Conservation (phyloP, 2,888 invertebrate species). For the Tuberolachnus salignus region DNA sequence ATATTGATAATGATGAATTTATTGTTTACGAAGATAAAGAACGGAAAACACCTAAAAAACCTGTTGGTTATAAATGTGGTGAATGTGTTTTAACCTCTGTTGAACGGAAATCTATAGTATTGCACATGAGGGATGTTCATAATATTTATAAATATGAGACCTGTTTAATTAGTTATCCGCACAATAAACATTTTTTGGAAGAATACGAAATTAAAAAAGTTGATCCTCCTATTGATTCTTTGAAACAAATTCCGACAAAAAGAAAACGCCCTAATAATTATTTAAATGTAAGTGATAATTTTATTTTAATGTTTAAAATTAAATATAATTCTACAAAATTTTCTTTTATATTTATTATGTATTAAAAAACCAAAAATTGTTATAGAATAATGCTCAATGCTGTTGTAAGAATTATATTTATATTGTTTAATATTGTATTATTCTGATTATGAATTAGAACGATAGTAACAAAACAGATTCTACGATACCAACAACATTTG, state of each 20-base stretch:
- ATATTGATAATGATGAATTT: constrained; percentile 29
- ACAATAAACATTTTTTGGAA: background rate
- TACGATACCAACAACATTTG: background rate
- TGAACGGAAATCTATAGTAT: background rate
- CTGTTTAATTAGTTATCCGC: background rate
- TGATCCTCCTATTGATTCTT: no score
- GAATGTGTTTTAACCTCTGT: constrained; percentile 3
- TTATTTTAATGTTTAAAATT: background rate
- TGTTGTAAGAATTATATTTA: background rate
- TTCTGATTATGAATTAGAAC: constrained; percentile 17
- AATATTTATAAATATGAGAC: background rate
- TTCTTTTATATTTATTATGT: constrained; percentile 1
- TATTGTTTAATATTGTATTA: background rate
- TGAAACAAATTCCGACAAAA: background rate
- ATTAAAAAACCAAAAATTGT: no score
- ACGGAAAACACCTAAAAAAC: background rate
- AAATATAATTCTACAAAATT: background rate
- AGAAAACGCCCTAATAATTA: constrained; percentile 3
- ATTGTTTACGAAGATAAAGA: background rate
- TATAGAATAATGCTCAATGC: no score
- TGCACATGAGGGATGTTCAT: constrained; percentile 27
- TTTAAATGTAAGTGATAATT: constrained; percentile 27
- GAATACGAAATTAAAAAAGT: background rate
- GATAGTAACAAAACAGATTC: background rate
- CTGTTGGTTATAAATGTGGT: background rate